phyloP scores from a whole-genome alignment of 2,888 invertebrate species.

The Caenorhabditis zanzibari region DNA sequence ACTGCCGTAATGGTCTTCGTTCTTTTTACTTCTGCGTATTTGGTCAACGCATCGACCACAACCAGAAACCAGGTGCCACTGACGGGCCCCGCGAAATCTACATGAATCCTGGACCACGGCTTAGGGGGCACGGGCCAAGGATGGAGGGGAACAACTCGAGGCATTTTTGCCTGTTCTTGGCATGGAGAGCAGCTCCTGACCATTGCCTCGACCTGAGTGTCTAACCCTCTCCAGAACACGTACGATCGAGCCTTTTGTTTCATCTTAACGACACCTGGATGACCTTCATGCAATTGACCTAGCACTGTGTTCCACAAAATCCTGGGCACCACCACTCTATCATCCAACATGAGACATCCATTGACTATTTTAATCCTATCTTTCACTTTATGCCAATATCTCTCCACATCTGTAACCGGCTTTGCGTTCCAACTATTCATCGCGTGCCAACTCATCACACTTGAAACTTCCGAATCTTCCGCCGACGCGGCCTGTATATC shows the following conservation, averaged over 20 bases:
- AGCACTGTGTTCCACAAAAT: background rate
- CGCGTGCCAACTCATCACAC: background rate
- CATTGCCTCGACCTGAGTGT: conserved; percentile 63
- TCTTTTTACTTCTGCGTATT: conserved; percentile 17
- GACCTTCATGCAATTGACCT: conserved; percentile 76
- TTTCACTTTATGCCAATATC: background rate
- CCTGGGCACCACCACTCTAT: conserved; percentile 77
- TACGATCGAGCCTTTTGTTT: conserved; percentile 77
- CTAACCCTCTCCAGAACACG: conserved; percentile 79
- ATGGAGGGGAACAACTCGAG: conserved; percentile 69
- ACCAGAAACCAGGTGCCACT: conserved; percentile 81
- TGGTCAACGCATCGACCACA: conserved; percentile 80
- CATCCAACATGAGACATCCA: conserved; percentile 5
- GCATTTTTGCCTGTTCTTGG: conserved; percentile 60
- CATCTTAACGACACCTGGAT: conserved; percentile 78
- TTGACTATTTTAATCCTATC: conserved; percentile 1
- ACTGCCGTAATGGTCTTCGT: background rate
- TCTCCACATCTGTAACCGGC: background rate
- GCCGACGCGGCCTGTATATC: background rate
- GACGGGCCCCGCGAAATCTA: conserved; percentile 84
- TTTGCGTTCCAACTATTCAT: background rate
- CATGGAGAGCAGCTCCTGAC: conserved; percentile 72
- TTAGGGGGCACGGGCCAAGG: conserved; percentile 79
- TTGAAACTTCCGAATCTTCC: background rate
- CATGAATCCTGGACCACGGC: conserved; percentile 84